These are phyloP conservation scores for Limenitis camilla DNA, from an alignment of 2,888 invertebrate species.

Conservation along the genomic window DNA sequence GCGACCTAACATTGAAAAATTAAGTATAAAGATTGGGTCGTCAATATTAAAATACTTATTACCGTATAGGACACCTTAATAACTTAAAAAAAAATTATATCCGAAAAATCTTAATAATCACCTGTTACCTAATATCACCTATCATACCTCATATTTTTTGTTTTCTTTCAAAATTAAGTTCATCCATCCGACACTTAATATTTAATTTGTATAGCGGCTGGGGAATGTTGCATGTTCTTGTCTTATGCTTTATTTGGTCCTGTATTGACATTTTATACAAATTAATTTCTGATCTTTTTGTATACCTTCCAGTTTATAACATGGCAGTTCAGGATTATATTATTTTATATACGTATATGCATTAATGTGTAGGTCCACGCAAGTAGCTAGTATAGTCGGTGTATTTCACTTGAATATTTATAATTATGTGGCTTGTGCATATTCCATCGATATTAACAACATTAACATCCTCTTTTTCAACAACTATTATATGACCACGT, in stretches of 20 bases:
- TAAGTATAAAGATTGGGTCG: conserved; percentile 24
- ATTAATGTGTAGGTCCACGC: neutral
- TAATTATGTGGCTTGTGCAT: conserved; percentile 7
- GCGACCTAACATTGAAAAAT: conserved; percentile 15
- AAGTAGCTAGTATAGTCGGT: conserved; percentile 8
- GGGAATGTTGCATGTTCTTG: conserved; percentile 66
- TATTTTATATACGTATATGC: neutral
- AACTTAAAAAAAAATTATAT: conserved; percentile 21
- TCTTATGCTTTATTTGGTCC: conserved; percentile 15
- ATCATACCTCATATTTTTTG: conserved; percentile 51
- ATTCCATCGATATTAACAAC: no score
- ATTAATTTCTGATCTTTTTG: neutral
- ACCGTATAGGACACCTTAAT: conserved; percentile 30
- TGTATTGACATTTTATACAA: conserved; percentile 12
- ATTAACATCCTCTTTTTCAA: no score
- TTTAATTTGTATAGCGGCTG: conserved; percentile 67
- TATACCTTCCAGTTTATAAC: neutral
- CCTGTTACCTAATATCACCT: conserved; percentile 58
- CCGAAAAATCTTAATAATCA: conserved; percentile 37
- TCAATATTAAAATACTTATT: conserved; percentile 24
- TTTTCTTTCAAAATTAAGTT: conserved; percentile 47
- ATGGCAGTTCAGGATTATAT: neutral
- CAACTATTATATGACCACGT: no score
- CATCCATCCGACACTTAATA: conserved; percentile 64
- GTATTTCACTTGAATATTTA: neutral